A percentile compares a stretch with the other conserved stretches of the same genome.
phyloP scores from a whole-genome alignment of 2,888 invertebrate genomes.

The Tetanocera ferruginea region DNA sequence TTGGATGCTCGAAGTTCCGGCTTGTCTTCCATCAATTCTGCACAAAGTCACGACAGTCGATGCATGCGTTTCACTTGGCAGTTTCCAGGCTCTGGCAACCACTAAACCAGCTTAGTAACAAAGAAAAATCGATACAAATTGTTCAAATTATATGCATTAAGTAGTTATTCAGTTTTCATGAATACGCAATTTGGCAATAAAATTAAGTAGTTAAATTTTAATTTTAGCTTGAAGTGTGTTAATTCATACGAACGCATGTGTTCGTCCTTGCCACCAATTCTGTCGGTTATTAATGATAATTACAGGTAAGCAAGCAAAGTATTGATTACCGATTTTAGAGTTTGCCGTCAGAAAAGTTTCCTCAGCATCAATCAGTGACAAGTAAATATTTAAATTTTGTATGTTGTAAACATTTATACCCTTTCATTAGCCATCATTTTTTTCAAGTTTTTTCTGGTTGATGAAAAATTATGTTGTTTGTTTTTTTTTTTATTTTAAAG shows the following conservation, averaged over 20 bases:
- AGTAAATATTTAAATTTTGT: conserved; percentile 18
- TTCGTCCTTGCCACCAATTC: background rate
- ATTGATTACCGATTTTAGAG: conserved; percentile 2
- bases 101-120: conserved; percentile 7
- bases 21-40: conserved; percentile 43
- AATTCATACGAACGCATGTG: background rate
- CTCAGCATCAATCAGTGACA: conserved; percentile 30
- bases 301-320: conserved; percentile 9
- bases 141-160: conserved; percentile 17
- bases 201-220: conserved; percentile 28
- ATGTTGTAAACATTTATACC: conserved; percentile 40
- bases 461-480: no score
- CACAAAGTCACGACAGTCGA: conserved; percentile 21
- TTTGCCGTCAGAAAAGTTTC: background rate
- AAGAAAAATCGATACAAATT: background rate
- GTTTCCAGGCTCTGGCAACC: conserved; percentile 12
- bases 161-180: background rate
- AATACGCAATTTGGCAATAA: background rate
- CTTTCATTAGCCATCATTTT: conserved; percentile 60
- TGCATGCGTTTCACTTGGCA: conserved; percentile 24
- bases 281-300: conserved; percentile 4
- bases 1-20: conserved; percentile 48
- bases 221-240: conserved; percentile 11
- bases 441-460: conserved; percentile 12
- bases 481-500: no score